Evolutionary conservation across 2,113 vertebrate genomes (phyloP).

Genomic region (Cephalopterus ornatus): DNA sequence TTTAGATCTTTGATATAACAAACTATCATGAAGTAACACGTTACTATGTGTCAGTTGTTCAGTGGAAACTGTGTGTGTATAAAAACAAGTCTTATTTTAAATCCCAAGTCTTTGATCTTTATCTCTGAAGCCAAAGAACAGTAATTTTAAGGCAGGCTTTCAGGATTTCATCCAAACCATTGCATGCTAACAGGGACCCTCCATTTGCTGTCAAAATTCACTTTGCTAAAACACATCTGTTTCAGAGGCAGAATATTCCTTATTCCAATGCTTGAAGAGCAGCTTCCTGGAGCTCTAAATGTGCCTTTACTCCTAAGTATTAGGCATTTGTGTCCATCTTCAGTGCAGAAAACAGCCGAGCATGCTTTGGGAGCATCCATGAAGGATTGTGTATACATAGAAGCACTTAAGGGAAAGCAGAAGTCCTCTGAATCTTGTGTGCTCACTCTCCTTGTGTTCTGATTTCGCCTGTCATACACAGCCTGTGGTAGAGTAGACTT

Average conservation of each 20-base stretch:
- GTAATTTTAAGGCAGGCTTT: background rate
- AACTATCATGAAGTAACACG: slow-evolving; percentile 3
- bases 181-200: background rate
- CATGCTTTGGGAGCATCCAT: background rate
- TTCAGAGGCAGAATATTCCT: background rate
- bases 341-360: background rate
- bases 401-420: background rate
- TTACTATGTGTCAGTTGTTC: slow-evolving; percentile 9
- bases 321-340: background rate
- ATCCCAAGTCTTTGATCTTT: background rate
- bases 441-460: background rate
- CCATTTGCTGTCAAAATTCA: background rate
- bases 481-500: background rate
- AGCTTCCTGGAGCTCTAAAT: background rate
- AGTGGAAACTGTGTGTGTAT: background rate
- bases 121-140: background rate
- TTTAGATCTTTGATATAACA: slow-evolving; percentile 35
- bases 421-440: background rate
- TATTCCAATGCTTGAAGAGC: background rate
- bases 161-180: background rate
- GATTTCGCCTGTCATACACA: background rate
- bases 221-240: background rate
- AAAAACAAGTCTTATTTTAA: slow-evolving; percentile 48
- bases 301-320: background rate
- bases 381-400: background rate